Evolutionary conservation across 2,797 vertebrate species (phyloP).

Genomic region (Acanthiza pusilla): DNA sequence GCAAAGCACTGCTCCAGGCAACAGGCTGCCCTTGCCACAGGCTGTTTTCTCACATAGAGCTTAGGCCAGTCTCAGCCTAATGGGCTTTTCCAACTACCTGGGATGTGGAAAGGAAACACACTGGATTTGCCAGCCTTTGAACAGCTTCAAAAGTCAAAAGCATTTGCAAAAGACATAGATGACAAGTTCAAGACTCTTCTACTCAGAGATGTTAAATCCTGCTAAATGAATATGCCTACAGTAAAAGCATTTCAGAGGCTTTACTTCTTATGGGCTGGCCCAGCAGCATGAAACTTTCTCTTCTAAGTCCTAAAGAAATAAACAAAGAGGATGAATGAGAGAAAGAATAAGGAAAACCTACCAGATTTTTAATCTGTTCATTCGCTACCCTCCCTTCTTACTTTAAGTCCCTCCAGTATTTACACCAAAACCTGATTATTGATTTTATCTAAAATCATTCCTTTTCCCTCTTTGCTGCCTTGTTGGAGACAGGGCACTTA

Average conservation of each 20-base stretch:
- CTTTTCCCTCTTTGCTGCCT: background rate
- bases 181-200: background rate
- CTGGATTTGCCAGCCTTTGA: conserved; percentile 1
- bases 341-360: background rate
- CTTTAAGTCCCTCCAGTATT: background rate
- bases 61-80: conserved; percentile 17
- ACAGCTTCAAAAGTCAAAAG: background rate
- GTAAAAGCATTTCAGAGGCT: background rate
- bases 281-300: background rate
- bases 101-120: background rate
- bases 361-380: background rate
- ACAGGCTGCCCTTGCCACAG: background rate
- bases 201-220: background rate
- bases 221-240: background rate
- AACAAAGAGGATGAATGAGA: background rate
- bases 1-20: background rate
- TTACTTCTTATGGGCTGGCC: background rate
- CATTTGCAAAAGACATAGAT: background rate
- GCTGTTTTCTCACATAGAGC: conserved; percentile 8
- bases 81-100: background rate
- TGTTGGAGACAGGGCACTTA: background rate
- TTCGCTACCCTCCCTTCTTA: background rate
- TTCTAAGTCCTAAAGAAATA: background rate
- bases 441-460: background rate
- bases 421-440: background rate